Base-by-base conservation (phyloP, 2,797 vertebrate genomes). In the Sparidentex hasta region DNA sequence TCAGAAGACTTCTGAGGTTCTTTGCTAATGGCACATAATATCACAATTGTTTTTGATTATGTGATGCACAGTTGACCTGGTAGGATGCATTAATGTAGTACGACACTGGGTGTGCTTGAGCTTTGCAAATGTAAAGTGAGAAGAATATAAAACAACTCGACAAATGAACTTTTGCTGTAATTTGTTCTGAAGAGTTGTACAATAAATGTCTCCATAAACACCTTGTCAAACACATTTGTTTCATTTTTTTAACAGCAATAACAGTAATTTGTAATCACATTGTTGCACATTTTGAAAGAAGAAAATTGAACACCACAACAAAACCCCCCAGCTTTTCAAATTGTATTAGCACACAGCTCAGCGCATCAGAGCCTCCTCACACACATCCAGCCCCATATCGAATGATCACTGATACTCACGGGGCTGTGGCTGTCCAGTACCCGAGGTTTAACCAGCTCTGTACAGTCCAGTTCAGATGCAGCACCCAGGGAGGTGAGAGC, bases 391-490 rank as follows among this genome's bases (percentile, higher is more conserved):
- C 62, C 69, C 47, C 47, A 56, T 48, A 78, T 69, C 38, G 65
- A 66, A 51, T 23, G 18, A 56, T 23, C 7, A 1, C 12, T 55
- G 23, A 81, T 93, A 94, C 94, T 94, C 78, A 94, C 94, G 0
- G 93, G 94, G 74, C 92, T 94, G 89, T 94, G 94, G 78, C 78
- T 92, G 88, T 94, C 94, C 87, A 94, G 89, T 2, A 92, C 63
- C 87, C 92, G 83, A 61, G 94, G 94, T 65, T 94, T 94, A 5
- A 94, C 86, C 67, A 94, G 83, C 44, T 93, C 90, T 63, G 91
- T 88, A 56, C 94, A 94, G 90, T 93, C 82, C 63, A 0, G 85
- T 65, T 93, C 84, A 72, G 94, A 84, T 25, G 90, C 87, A 11
- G 81, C 84, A 29, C 85, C 47, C 83, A 93, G 85, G 87, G 93